Percentiles rank a stretch among this genome's conserved stretches.
phyloP scores from a whole-genome alignment of 53 echinoderm and acorn worm genomes.

The Arbacia lixula region DNA sequence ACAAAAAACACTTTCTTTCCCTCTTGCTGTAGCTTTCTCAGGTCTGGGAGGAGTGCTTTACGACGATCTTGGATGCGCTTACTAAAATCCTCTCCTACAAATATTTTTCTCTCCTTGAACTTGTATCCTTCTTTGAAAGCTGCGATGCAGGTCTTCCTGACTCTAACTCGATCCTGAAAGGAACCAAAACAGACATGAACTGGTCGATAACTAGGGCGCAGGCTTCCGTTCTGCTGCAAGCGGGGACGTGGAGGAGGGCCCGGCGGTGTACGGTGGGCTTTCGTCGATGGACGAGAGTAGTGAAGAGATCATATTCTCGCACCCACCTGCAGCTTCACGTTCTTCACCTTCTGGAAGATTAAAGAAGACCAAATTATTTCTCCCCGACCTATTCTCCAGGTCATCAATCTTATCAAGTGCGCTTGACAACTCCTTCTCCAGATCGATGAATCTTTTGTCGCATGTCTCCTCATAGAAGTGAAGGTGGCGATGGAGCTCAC shows the following conservation, averaged over 20 bases:
- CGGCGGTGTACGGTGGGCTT: not conserved
- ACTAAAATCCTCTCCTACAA: not conserved
- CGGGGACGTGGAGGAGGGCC: constrained; percentile 5
- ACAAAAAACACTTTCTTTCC: constrained; percentile 4
- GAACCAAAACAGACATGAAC: constrained; percentile 3
- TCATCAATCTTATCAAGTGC: constrained; percentile 9
- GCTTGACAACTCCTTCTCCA: not conserved
- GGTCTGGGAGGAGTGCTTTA: not conserved
- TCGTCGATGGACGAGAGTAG: constrained; percentile 4
- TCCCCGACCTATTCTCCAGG: constrained; percentile 6
- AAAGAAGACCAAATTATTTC: constrained; percentile 1
- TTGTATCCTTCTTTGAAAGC: constrained; percentile 3
- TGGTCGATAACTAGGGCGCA: constrained; percentile 5
- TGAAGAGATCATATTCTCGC: not conserved
- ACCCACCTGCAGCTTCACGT: not conserved
- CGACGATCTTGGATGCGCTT: not conserved
- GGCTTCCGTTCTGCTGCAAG: constrained; percentile 8
- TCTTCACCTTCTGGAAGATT: not conserved
- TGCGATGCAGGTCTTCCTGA: not conserved
- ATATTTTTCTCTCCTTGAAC: not conserved
- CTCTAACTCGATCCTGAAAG: too few relatives aligned
- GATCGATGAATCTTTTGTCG: not conserved
- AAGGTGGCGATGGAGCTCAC: not conserved
- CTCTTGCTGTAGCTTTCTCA: constrained; percentile 4
- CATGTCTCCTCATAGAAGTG: not conserved